These are phyloP conservation scores for Drosophila nigritarsus DNA, from an alignment of 2,888 invertebrate species.

Conservation along the genomic window DNA sequence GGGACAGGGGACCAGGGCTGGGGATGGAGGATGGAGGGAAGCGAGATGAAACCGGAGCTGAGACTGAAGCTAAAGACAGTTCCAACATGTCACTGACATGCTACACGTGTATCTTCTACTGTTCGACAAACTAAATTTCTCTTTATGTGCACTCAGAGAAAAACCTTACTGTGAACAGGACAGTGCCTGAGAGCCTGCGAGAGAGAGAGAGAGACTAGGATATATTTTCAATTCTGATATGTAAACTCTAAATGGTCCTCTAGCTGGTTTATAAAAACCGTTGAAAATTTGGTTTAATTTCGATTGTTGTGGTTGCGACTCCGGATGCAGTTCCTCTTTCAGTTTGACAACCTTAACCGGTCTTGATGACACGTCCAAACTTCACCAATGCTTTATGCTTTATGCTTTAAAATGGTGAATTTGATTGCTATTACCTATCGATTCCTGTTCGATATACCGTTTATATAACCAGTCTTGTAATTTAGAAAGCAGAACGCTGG, in stretches of 20 bases:
- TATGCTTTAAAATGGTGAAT: no score
- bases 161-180: background rate
- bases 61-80: slow-evolving; percentile 19
- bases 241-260: background rate
- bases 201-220: background rate
- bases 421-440: background rate
- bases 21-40: background rate
- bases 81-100: slow-evolving; percentile 71
- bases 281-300: no score
- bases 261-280: no score
- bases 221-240: background rate
- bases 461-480: background rate
- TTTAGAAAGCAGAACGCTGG: background rate
- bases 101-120: slow-evolving; percentile 78
- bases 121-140: slow-evolving; percentile 20
- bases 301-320: no score
- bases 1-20: background rate
- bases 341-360: no score
- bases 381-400: no score
- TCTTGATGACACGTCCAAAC: no score
- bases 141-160: background rate
- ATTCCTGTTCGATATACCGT: background rate
- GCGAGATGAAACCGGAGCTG: background rate
- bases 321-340: no score
- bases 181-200: no score